Evolutionary conservation across 2,113 vertebrate genomes (phyloP), one percentile per base, ranked within the genome.

Genomic region (Anser brachyrhynchus): DNA sequence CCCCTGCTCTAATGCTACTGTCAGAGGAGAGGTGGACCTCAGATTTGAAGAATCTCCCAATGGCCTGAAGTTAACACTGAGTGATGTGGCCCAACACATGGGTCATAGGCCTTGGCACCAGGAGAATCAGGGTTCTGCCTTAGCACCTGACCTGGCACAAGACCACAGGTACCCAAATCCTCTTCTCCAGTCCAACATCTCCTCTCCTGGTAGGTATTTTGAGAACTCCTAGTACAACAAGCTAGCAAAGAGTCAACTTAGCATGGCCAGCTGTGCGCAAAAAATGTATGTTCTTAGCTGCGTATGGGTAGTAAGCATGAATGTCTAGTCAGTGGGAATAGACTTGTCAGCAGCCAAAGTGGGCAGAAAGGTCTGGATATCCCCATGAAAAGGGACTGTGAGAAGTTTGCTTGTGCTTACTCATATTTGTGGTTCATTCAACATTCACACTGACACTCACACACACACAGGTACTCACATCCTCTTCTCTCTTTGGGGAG

Each of bases 1-100:
- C 3, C 0, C 0, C 2, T 35, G 18, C 9, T 64, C 80, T 49
- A 0, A 2, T 20, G 39, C 58, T 69, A 2, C n/a, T 77, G 5
- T 57, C 62, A 31, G 39, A 77, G 51, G 9, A 76, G 28, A 22
- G 35, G 49, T 11, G n/a, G 14, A 31, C 11, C 39, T 59, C 16
- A 8, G 21, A 33, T 62, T 17, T 58, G 54, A 62, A 51, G n/a
- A 49, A 12, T 54, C 6, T 70, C 10, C 33, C 33, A 19, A 4
- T 39, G 49, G 2, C 43, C 46, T 71, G 61, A 78, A 66, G 28
- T 51, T 57, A 70, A 54, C 1, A 1, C 7, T 23, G n/a, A 9
- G 43, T 59, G 37, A 65, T 0, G 0, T 35, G 20, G 3, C 14
- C 11, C 31, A 59, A 25, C 10, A 29, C 43, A 3, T 11, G n/a